Evolutionary conservation across 1,140 invertebrate species (phyloP), one percentile per base, ranked within the genome.

Genomic region (Mycetomoellerius zeteki): DNA sequence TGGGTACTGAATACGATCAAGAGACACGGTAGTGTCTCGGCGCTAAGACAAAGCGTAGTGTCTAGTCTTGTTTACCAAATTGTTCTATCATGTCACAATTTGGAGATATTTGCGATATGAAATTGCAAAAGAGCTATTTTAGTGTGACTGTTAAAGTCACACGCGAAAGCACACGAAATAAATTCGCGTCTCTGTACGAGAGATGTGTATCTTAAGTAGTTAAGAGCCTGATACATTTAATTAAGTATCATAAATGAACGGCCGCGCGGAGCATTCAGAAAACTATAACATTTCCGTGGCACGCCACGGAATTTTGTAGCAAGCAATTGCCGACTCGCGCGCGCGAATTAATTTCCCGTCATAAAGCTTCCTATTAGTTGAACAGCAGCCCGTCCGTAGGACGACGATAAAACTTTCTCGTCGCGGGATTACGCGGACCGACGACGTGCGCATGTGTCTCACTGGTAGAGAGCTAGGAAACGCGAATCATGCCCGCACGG

Each of bases 361-460:
- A 62, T 76, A 80, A 87, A 90, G 88, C 62, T 89, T 90, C 75
- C 88, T 84, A 90, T 88, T 88, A 86, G 71, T 87, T 88, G 87
- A 90, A 90, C 71, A 81, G 71, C 81, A 60, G 27, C 58, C 2
- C 12, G 37, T 71, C 14, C 80, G 54, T 60, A 33, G 54, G 37
- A 47, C 27, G 62, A 58, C 80, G 75, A 85, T 90, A 90, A 89
- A 90, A 52, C 54, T 85, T 21, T 62, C 78, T 54, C 67, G 47
- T 21, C 19, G 19, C 77, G 60, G 77, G 56, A 89, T 89, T 89
- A 87, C 82, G 87, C 54, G 80, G 60, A 2, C 54, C n/a, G 65
- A 30, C 75, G 30, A 77, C 85, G 75, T 69, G 73, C 60, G 58
- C 47, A 43, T 60, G 24, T 69, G 14, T 65, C 24, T 60, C 54